A percentile compares a stretch with the other conserved stretches of the same genome.
phyloP scores from a whole-genome alignment of 2,797 vertebrate genomes.

The Naso thynnoides region DNA sequence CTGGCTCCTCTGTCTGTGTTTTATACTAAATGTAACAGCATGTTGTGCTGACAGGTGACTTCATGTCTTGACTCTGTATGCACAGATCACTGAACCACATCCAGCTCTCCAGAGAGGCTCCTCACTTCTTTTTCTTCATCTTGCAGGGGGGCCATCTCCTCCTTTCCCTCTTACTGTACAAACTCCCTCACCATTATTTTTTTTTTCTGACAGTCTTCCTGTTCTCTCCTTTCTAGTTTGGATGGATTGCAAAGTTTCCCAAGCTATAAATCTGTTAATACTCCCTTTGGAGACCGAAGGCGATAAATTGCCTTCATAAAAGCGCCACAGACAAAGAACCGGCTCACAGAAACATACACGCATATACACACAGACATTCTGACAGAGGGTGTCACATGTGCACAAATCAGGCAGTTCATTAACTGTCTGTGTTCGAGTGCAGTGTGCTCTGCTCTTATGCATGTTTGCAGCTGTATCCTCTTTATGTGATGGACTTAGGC shows the following conservation, averaged over 20 bases:
- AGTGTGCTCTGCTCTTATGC: slow-evolving; percentile 13
- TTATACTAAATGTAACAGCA: not conserved
- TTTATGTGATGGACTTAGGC: slow-evolving; percentile 7
- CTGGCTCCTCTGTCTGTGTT: slow-evolving; percentile 7
- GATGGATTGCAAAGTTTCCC: slow-evolving; percentile 69
- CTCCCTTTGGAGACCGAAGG: slow-evolving; percentile 68
- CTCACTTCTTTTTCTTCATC: slow-evolving; percentile 26
- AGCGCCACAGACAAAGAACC: slow-evolving; percentile 45
- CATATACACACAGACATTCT: slow-evolving; percentile 28
- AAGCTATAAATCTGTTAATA: slow-evolving; percentile 77
- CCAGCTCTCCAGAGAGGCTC: slow-evolving; percentile 17
- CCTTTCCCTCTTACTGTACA: slow-evolving; percentile 24
- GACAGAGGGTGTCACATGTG: slow-evolving; percentile 18
- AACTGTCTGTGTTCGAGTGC: slow-evolving; percentile 15
- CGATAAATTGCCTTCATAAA: slow-evolving; percentile 73
- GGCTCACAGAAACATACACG: slow-evolving; percentile 2
- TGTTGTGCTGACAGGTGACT: slow-evolving; percentile 8
- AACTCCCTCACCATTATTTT: slow-evolving; percentile 30
- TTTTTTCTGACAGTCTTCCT: slow-evolving; percentile 62
- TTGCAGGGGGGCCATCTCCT: slow-evolving; percentile 9
- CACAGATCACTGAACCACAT: slow-evolving; percentile 19
- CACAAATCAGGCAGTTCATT: slow-evolving; percentile 47
- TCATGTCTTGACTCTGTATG: slow-evolving; percentile 21
- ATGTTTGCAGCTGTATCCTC: not conserved
- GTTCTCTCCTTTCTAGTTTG: slow-evolving; percentile 50